A percentile compares a stretch with the other conserved stretches of the same genome.
phyloP scores from a whole-genome alignment of 2,113 vertebrate species.

The Pithys albifrons region DNA sequence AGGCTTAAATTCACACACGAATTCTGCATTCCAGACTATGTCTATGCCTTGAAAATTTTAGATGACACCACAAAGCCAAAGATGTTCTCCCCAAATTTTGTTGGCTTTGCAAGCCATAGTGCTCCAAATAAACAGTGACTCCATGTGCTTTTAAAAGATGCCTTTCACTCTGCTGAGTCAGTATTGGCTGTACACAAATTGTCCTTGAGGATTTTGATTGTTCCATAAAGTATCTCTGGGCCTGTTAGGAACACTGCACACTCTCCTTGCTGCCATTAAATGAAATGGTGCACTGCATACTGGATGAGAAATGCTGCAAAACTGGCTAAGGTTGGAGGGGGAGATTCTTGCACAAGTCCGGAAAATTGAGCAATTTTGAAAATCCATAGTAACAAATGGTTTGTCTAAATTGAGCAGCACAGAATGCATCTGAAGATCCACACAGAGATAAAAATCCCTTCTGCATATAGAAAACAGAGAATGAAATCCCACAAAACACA shows the following conservation, averaged over 20 bases:
- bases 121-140: background rate
- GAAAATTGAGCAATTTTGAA: constrained; percentile 30
- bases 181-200: background rate
- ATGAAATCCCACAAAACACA: background rate
- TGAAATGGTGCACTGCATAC: background rate
- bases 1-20: background rate
- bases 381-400: background rate
- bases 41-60: background rate
- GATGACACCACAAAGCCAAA: background rate
- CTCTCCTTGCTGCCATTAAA: background rate
- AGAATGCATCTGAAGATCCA: background rate
- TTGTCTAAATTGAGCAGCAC: background rate
- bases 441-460: background rate
- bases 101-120: background rate
- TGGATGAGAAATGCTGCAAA: background rate
- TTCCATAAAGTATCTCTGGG: background rate
- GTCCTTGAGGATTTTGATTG: constrained; percentile 16
- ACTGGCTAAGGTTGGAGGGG: background rate
- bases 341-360: background rate
- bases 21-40: rapidly evolving
- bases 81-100: background rate
- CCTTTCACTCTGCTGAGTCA: background rate
- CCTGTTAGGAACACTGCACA: background rate
- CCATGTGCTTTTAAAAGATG: background rate
- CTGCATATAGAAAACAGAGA: background rate